Conservation (phyloP, 2,113 vertebrate genomes). For the Crotalus horridus region DNA sequence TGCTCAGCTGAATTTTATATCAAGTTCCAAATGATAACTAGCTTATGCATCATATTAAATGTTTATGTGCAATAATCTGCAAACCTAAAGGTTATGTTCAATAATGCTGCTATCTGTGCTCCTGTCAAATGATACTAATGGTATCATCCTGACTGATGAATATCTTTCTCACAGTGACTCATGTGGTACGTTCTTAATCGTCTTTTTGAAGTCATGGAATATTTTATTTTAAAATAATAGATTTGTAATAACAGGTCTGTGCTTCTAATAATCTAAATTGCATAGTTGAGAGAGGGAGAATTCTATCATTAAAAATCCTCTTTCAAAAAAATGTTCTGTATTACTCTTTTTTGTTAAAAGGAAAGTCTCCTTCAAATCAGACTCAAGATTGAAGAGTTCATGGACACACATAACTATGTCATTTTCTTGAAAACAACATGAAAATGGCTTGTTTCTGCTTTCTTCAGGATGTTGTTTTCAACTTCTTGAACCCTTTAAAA, state of each 20-base stretch:
- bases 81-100: not conserved
- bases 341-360: not conserved
- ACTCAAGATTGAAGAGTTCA: not conserved
- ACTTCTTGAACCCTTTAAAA: not conserved
- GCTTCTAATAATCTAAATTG: not conserved
- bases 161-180: not conserved
- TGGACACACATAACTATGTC: not conserved
- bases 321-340: not conserved
- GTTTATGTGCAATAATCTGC: not conserved
- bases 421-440: not conserved
- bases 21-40: not conserved
- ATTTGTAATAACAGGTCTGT: not conserved
- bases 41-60: not conserved
- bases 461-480: not conserved
- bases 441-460: not conserved
- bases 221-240: not conserved
- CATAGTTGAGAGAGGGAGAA: not conserved
- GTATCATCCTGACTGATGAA: not conserved
- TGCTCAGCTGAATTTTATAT: not conserved
- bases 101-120: not conserved
- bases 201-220: not conserved
- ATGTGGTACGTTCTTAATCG: not conserved
- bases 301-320: not conserved
- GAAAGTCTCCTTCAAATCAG: not conserved
- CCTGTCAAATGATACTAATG: not conserved